Conservation (phyloP, 1,140 invertebrate species). For the Drosophila ohnishii region DNA sequence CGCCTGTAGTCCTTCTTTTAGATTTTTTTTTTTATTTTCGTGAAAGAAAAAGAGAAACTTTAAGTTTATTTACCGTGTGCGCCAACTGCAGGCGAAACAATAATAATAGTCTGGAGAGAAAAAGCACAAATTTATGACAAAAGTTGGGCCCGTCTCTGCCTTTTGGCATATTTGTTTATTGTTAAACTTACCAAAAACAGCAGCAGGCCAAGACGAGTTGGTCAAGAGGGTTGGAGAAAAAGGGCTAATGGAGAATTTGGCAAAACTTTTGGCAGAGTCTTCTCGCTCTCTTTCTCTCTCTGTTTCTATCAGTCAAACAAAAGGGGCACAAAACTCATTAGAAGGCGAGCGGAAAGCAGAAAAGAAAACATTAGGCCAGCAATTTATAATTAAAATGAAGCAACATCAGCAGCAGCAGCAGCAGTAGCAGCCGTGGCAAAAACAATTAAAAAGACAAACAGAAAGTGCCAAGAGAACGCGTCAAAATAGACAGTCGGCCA, state of each 20-base stretch:
- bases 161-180: constrained; percentile 53
- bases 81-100: constrained; percentile 36
- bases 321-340: constrained; percentile 48
- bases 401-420: constrained; percentile 13
- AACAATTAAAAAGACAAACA: constrained; percentile 56
- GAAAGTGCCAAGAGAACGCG: constrained; percentile 32
- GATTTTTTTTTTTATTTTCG: background rate
- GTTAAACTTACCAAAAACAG: constrained; percentile 47
- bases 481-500: constrained; percentile 48
- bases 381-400: constrained; percentile 58
- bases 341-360: constrained; percentile 35
- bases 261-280: constrained; percentile 18
- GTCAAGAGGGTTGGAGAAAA: constrained; percentile 13
- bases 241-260: constrained; percentile 46
- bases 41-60: constrained; percentile 16
- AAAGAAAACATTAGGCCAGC: constrained; percentile 48
- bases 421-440: constrained; percentile 5
- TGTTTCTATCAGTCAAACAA: constrained; percentile 31
- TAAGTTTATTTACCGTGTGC: constrained; percentile 31
- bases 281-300: background rate
- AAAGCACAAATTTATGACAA: constrained; percentile 47
- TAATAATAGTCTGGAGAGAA: constrained; percentile 29
- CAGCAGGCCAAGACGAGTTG: constrained; percentile 14
- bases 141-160: constrained; percentile 26
- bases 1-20: constrained; percentile 1